These are phyloP conservation scores for Lepus europaeus DNA, from an alignment of 2,113 vertebrate species.

Conservation along the genomic window DNA sequence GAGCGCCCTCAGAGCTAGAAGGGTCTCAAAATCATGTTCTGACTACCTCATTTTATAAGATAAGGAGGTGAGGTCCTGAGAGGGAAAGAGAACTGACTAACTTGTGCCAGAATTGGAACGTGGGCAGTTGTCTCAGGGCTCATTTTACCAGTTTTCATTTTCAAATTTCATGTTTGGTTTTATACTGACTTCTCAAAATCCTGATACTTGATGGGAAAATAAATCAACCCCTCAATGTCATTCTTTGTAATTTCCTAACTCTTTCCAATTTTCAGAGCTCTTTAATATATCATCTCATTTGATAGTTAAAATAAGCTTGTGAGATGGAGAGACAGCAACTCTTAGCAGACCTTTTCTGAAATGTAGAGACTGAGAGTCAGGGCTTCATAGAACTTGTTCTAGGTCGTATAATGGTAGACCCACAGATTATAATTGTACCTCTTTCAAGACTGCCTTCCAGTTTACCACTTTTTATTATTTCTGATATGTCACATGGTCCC, in stretches of 20 bases:
- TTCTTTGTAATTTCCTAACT: not conserved
- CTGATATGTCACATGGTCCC: not conserved
- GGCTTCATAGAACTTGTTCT: no score
- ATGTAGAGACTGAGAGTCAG: not conserved
- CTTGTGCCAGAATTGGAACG: not conserved
- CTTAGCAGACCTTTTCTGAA: not conserved
- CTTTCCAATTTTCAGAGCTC: not conserved
- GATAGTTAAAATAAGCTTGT: not conserved
- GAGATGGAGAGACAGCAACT: not conserved
- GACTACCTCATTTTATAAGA: not conserved
- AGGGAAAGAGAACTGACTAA: not conserved
- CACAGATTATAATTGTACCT: not conserved
- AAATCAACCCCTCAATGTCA: not conserved
- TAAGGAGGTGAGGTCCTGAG: not conserved
- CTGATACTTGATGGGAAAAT: not conserved
- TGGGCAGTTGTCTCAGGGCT: not conserved
- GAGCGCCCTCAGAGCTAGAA: not conserved
- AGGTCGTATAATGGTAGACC: not conserved
- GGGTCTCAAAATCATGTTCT: not conserved
- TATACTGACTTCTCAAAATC: not conserved
- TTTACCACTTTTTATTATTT: not conserved
- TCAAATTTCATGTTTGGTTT: not conserved
- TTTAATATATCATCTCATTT: not conserved
- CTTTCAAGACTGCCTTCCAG: constrained; percentile 1
- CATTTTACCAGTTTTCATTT: not conserved